Percentiles rank a stretch among this genome's conserved stretches.
These are phyloP conservation scores for Drosophila lacertosa DNA, from an alignment of 1,140 invertebrate species.

Conservation along the genomic window DNA sequence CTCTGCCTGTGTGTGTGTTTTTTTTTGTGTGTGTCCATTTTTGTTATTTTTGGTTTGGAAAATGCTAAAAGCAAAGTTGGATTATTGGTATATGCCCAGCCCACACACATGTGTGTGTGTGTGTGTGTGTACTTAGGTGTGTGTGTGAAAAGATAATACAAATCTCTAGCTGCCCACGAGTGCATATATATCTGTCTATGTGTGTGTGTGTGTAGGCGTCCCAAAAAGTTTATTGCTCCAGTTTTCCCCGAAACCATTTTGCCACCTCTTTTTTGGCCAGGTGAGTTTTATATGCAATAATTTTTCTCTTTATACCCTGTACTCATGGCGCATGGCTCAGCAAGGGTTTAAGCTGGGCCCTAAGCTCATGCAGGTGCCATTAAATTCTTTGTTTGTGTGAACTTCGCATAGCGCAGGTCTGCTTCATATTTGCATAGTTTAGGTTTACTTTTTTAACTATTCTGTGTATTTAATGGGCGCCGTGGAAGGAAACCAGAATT, in stretches of 20 bases:
- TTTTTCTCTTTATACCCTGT: slow-evolving; percentile 58
- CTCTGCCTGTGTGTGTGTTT: slow-evolving; percentile 13
- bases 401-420: no score
- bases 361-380: slow-evolving; percentile 2
- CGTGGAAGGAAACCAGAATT: no score
- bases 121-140: slow-evolving; percentile 15
- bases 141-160: slow-evolving; percentile 56
- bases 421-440: no score
- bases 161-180: slow-evolving; percentile 35
- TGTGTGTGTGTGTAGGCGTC: slow-evolving; percentile 1
- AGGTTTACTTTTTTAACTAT: no score
- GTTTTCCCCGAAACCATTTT: slow-evolving; percentile 1
- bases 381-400: no score
- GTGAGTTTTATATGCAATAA: slow-evolving; percentile 74
- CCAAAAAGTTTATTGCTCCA: slow-evolving; percentile 66
- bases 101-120: slow-evolving; percentile 14
- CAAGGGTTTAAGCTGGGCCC: slow-evolving; percentile 6
- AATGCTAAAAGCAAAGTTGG: slow-evolving; percentile 74
- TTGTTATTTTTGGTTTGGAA: slow-evolving; percentile 23
- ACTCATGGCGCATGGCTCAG: not conserved
- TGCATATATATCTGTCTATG: slow-evolving; percentile 14
- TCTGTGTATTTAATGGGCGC: no score
- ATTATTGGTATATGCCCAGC: slow-evolving; percentile 48
- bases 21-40: slow-evolving; percentile 12
- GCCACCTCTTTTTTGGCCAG: slow-evolving; percentile 25